A percentile compares a stretch with the other conserved stretches of the same genome.
Conservation (phyloP, 1,140 invertebrate genomes). For the Diabrotica undecimpunctata region DNA sequence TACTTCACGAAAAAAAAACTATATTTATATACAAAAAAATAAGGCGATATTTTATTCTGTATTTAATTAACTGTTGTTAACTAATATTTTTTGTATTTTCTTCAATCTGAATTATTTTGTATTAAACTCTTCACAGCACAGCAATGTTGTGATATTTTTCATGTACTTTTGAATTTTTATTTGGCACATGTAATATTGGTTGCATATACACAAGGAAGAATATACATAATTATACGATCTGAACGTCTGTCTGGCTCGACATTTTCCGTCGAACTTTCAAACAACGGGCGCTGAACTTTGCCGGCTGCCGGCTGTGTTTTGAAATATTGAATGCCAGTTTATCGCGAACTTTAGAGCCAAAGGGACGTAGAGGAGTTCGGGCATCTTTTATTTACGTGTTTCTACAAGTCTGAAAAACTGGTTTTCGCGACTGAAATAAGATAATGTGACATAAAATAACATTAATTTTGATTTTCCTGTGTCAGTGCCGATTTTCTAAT, state of each 20-base stretch:
- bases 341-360: slow-evolving; percentile 13
- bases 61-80: too few species aligned
- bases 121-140: too few species aligned
- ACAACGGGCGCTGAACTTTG: slow-evolving; percentile 28
- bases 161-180: too few species aligned
- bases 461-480: slow-evolving; percentile 6
- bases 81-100: too few species aligned
- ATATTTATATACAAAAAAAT: too few species aligned
- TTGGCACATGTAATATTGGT: slow-evolving; percentile 5
- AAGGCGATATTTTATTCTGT: too few species aligned
- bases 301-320: slow-evolving; percentile 15
- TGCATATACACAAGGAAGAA: slow-evolving; percentile 3
- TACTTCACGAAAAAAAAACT: too few species aligned
- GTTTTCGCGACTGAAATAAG: background rate
- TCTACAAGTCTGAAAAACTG: background rate
- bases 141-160: too few species aligned
- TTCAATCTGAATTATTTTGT: too few species aligned
- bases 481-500: slow-evolving; percentile 3
- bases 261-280: slow-evolving; percentile 17
- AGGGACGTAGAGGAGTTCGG: slow-evolving; percentile 8
- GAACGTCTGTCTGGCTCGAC: background rate
- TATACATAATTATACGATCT: background rate
- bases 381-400: slow-evolving; percentile 4
- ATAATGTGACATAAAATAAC: slow-evolving; percentile 9
- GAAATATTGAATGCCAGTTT: slow-evolving; percentile 20